Evolutionary conservation across 2,797 vertebrate species (phyloP).

Genomic region (Anas georgica): DNA sequence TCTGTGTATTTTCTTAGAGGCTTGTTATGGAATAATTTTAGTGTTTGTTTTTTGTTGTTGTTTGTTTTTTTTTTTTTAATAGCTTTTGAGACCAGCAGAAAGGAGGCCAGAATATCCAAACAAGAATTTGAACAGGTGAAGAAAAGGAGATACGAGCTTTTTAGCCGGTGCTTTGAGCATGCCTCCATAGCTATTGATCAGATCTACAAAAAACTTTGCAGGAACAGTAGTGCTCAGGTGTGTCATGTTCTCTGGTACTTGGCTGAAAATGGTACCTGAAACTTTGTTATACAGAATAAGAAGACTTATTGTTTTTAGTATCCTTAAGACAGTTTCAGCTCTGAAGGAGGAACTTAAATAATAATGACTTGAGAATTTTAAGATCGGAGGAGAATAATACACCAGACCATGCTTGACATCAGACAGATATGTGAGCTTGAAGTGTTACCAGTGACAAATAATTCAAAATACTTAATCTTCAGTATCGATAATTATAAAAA

Average conservation of each 20-base stretch:
- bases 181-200: constrained; percentile 87
- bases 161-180: constrained; percentile 91
- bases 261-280: not conserved
- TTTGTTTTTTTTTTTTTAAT: not conserved
- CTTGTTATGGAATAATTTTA: not conserved
- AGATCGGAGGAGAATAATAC: not conserved
- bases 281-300: not conserved
- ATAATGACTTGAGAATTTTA: not conserved
- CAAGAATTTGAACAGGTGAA: constrained; percentile 91
- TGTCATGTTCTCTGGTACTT: not conserved
- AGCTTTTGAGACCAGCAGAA: constrained; percentile 91
- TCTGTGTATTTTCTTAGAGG: not conserved
- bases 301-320: not conserved
- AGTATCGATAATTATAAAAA: not conserved
- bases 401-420: not conserved
- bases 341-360: not conserved
- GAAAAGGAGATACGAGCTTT: constrained; percentile 82
- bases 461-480: not conserved
- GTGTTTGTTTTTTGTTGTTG: not conserved
- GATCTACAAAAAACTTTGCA: constrained; percentile 94
- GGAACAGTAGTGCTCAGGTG: constrained; percentile 92
- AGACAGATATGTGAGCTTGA: not conserved
- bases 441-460: not conserved
- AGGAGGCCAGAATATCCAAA: constrained; percentile 78
- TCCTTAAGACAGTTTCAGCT: not conserved